A percentile compares a stretch with the other conserved stretches of the same genome.
Evolutionary conservation across 1,140 invertebrate genomes (phyloP).

Genomic region (Meloidogyne chitwoodi): DNA sequence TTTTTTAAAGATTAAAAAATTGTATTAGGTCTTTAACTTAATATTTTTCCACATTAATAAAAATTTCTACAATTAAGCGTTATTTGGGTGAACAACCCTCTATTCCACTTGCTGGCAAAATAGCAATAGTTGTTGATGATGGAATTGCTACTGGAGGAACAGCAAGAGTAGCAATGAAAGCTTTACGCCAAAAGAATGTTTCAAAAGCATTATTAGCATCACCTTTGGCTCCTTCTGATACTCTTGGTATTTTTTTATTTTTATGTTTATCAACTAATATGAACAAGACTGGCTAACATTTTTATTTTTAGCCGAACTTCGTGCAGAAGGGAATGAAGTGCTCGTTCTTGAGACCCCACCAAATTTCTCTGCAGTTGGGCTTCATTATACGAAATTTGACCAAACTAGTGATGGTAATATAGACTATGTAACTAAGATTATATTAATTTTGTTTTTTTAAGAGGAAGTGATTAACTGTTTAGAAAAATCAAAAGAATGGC

Average conservation of each 20-base stretch:
- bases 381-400: conserved; percentile 18
- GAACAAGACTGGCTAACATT: neutral
- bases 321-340: conserved; percentile 21
- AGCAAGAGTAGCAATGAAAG: conserved; percentile 20
- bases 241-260: conserved; percentile 3
- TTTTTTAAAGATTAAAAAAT: neutral
- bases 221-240: conserved; percentile 15
- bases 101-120: conserved; percentile 1
- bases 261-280: too few species aligned
- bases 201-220: conserved; percentile 2
- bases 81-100: conserved; percentile 17
- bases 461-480: conserved; percentile 10
- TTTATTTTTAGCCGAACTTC: conserved; percentile 12
- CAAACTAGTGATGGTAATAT: conserved; percentile 15
- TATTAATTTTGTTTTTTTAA: neutral
- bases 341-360: conserved; percentile 17
- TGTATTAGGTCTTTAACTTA: neutral
- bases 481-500: conserved; percentile 9
- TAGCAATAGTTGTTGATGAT: conserved; percentile 23
- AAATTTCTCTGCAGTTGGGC: conserved; percentile 19
- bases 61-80: neutral
- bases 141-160: conserved; percentile 22
- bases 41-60: neutral
- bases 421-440: neutral
- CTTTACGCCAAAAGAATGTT: conserved; percentile 17